Evolutionary conservation across 2,888 invertebrate species (phyloP), one percentile per base, ranked within the genome.

Genomic region (Oxyteleia sp.): DNA sequence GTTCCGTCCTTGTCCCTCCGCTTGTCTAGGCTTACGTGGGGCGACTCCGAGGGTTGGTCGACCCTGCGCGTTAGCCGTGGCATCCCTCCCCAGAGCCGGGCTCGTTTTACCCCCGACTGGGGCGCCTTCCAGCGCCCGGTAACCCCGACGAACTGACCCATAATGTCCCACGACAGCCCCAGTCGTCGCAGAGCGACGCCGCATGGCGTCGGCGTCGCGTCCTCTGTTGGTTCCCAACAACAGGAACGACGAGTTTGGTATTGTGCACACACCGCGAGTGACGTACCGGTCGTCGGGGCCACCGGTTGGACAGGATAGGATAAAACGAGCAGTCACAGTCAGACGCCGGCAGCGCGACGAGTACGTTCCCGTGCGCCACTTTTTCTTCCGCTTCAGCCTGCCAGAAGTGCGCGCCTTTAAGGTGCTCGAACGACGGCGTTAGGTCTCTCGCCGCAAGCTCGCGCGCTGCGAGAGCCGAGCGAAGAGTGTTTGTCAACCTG

Each of bases 151-250:
- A 23, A 57, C 68, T 57, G 75, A 45, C 71, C 86, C 59, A 61
- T 59, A 74, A 76, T 66, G 51, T 63, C 47, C 74, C 64, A 43
- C 81, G 76, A 63, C 74, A 87, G 86, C 78, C 85, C 88, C 89
- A 87, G 89, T 87, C 88, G 83, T 87, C 88, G 82, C 87, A 87
- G 89, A 94, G 93, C 95, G 94, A 94, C 94, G 94, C 94, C 93
- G 94, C 94, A 94, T 94, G 93, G 92, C 93, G 93, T 91, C 93
- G 93, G 93, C 93, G 93, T 93, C 93, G 93, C 95, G 95, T 94
- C 94, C 94, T 94, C 94, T 59, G 61, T 32, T 10, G 10, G 32
- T 32, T 32, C 66, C 59, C 53, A 74, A 69, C 83, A 84, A 78
- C 79, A 76, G 69, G 45, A 59, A 51, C 63, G 75, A 71, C 68